Conservation (phyloP, 2,888 invertebrate species). For the Athalia rosae region DNA sequence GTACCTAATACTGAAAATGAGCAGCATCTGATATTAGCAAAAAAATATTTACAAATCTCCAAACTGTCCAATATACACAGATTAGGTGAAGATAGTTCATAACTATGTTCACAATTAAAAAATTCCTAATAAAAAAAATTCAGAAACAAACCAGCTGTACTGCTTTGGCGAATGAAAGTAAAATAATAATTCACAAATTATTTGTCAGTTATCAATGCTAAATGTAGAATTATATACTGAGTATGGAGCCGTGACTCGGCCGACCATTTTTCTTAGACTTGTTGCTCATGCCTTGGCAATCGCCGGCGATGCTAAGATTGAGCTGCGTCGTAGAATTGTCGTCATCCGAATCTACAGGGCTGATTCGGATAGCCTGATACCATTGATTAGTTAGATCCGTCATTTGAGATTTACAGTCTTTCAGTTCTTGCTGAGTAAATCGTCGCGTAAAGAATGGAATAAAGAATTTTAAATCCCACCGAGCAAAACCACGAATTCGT, state of each 20-base stretch:
- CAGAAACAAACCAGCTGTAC: no score
- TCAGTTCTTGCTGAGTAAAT: constrained; percentile 95
- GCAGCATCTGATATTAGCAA: no score
- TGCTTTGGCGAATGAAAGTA: no score
- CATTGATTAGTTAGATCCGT: constrained; percentile 96
- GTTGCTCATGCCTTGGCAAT: constrained; percentile 52
- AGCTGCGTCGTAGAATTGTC: constrained; percentile 75
- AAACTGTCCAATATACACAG: no score
- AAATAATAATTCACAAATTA: not conserved
- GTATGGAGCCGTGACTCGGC: constrained; percentile 68
- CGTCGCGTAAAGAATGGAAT: constrained; percentile 97
- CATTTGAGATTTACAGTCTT: constrained; percentile 98
- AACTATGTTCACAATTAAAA: no score
- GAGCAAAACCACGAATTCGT: constrained; percentile 90
- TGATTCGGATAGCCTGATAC: constrained; percentile 96
- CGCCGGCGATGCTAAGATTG: constrained; percentile 51
- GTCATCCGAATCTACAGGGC: constrained; percentile 90
- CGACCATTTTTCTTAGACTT: constrained; percentile 54
- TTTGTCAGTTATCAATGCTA: not conserved
- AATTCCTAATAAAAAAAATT: no score
- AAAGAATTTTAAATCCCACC: constrained; percentile 93
- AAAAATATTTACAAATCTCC: no score
- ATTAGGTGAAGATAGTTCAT: no score
- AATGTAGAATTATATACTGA: constrained; percentile 64
- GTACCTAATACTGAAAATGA: no score